Percentiles rank a stretch among this genome's conserved stretches.
phyloP scores from a whole-genome alignment of 2,888 invertebrate species.

The Gari tellinella region DNA sequence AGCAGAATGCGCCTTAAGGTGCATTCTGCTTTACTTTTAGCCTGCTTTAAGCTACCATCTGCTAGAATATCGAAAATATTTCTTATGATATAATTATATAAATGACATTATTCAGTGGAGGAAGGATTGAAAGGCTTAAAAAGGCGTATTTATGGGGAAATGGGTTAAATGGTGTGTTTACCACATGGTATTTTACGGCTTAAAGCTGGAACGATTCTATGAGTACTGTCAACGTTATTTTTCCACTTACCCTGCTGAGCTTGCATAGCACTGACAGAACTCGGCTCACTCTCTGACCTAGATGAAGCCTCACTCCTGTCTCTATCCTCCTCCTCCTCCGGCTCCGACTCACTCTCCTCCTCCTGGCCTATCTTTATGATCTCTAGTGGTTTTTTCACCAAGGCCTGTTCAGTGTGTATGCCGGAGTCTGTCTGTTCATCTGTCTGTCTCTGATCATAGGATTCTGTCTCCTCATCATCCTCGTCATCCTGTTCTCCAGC shows the following conservation, averaged over 20 bases:
- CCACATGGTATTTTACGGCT: too few relatives aligned
- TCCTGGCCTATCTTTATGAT: neutral
- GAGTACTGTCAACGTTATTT: neutral
- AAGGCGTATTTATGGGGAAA: too few relatives aligned
- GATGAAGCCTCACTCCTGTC: conserved; percentile 39
- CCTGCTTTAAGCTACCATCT: too few relatives aligned
- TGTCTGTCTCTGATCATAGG: conserved; percentile 1
- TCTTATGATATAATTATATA: too few relatives aligned
- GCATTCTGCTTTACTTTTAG: too few relatives aligned
- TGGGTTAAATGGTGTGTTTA: too few relatives aligned
- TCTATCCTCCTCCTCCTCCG: conserved; percentile 28
- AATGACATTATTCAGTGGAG: too few relatives aligned
- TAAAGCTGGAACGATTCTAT: too few relatives aligned
- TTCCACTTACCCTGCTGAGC: conserved; percentile 22
- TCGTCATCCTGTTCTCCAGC: conserved; percentile 4
- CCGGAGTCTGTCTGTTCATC: neutral
- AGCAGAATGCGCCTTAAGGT: too few relatives aligned
- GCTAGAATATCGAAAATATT: too few relatives aligned
- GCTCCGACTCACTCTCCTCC: conserved; percentile 6
- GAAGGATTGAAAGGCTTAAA: too few relatives aligned
- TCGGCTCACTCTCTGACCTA: conserved; percentile 21
- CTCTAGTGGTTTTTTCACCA: neutral
- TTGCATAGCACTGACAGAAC: conserved; percentile 31
- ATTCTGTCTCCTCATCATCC: conserved; percentile 20
- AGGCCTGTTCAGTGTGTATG: neutral